phyloP scores from a whole-genome alignment of 2,888 invertebrate species.

The Caenorhabditis zanzibari region DNA sequence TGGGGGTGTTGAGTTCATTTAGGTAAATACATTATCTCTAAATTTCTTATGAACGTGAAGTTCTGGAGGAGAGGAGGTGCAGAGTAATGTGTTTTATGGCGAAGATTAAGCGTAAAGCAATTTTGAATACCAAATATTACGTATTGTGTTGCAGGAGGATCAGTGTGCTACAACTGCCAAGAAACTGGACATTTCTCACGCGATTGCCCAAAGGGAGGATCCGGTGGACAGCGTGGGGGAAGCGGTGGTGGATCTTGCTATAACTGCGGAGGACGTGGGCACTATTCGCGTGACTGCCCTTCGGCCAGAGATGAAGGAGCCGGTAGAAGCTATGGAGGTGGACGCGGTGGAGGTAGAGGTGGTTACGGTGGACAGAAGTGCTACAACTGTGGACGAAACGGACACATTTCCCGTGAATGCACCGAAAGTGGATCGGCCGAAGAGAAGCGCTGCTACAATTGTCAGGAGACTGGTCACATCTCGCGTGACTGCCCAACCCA shows the following conservation, averaged over 20 bases:
- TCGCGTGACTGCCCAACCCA: constrained; percentile 77
- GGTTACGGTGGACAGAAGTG: constrained; percentile 73
- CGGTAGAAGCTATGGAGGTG: constrained; percentile 62
- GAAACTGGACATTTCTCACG: constrained; percentile 81
- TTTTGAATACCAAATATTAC: constrained; percentile 15
- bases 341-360: constrained; percentile 66
- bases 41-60: constrained; percentile 55
- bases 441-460: constrained; percentile 92
- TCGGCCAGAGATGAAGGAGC: constrained; percentile 62
- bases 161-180: constrained; percentile 77
- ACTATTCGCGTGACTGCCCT: constrained; percentile 82
- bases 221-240: constrained; percentile 64
- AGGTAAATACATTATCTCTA: constrained; percentile 67
- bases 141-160: constrained; percentile 55
- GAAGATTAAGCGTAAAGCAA: constrained; percentile 17
- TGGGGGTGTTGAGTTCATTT: constrained; percentile 63
- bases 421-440: constrained; percentile 72
- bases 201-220: constrained; percentile 77
- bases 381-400: constrained; percentile 79
- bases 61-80: constrained; percentile 63
- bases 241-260: constrained; percentile 62
- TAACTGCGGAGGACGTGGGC: constrained; percentile 78
- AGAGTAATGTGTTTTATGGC: constrained; percentile 59
- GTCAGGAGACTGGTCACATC: constrained; percentile 84
- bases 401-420: constrained; percentile 81